A percentile compares a stretch with the other conserved stretches of the same genome.
These are phyloP conservation scores for Tiliacea aurago DNA, from an alignment of 2,888 invertebrate genomes.

Conservation along the genomic window DNA sequence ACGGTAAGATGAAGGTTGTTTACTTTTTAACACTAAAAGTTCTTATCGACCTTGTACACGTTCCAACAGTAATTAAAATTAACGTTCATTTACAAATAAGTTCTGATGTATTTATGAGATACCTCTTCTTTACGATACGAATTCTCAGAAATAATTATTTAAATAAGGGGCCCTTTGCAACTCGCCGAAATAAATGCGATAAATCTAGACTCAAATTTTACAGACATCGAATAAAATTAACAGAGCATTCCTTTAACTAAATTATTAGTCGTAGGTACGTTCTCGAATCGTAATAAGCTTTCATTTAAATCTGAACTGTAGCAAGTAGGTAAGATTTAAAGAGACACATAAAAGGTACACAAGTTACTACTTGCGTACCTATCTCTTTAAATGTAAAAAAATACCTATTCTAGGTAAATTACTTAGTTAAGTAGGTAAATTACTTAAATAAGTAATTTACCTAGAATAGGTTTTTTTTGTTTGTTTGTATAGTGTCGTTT, in stretches of 20 bases:
- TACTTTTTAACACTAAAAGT: constrained; percentile 22
- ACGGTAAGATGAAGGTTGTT: not conserved
- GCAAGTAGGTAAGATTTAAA: not conserved
- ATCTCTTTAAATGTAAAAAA: no score
- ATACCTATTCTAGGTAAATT: no score
- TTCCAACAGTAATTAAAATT: not conserved
- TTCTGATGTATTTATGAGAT: not conserved
- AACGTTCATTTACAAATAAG: constrained; percentile 5
- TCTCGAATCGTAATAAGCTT: not conserved
- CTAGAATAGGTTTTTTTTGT: no score
- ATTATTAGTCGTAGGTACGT: not conserved
- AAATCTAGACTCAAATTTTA: not conserved
- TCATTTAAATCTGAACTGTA: not conserved
- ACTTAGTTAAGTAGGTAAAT: no score
- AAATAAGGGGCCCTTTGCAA: not conserved
- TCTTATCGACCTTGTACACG: not conserved
- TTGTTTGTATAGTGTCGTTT: no score
- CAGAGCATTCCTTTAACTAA: not conserved
- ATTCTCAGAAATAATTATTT: not conserved
- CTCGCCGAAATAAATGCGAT: not conserved
- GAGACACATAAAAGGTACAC: no score
- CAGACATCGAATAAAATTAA: constrained; percentile 8
- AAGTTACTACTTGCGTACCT: no score
- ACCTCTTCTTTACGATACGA: not conserved
- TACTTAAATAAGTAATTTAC: no score